Evolutionary conservation across 1,140 invertebrate species (phyloP).

Genomic region (Eumeta japonica): DNA sequence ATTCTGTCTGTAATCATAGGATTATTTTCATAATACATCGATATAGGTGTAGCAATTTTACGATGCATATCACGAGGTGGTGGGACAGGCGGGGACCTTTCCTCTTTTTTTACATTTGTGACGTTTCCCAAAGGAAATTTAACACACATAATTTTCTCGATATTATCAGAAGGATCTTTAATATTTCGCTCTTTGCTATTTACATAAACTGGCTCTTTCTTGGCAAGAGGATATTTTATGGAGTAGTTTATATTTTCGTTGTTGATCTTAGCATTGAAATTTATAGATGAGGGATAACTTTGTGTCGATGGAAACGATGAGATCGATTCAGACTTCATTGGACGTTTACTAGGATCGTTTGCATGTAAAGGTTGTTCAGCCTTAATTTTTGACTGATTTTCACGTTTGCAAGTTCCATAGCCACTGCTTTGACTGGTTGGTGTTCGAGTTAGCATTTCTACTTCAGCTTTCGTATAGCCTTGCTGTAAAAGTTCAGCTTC

Average conservation of each 20-base stretch:
- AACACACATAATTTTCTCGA: constrained; percentile 48
- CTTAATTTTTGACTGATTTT: constrained; percentile 31
- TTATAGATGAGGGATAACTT: constrained; percentile 54
- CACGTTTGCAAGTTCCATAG: constrained; percentile 51
- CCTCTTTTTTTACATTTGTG: constrained; percentile 39
- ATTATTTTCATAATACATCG: constrained; percentile 55
- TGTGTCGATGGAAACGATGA: constrained; percentile 53
- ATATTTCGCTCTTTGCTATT: constrained; percentile 34
- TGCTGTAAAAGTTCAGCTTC: constrained; percentile 57
- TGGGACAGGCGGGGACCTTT: constrained; percentile 63
- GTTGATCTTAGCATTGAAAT: constrained; percentile 57
- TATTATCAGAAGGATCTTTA: constrained; percentile 21
- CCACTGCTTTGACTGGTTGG: constrained; percentile 52
- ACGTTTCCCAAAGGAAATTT: constrained; percentile 55
- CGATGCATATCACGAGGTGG: constrained; percentile 69
- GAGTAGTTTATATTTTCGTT: constrained; percentile 56
- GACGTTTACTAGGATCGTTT: constrained; percentile 33
- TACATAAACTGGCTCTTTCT: constrained; percentile 32
- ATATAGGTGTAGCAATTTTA: constrained; percentile 52
- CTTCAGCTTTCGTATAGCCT: constrained; percentile 53
- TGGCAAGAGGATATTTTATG: constrained; percentile 45
- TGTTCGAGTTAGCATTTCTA: constrained; percentile 50
- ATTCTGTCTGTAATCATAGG: constrained; percentile 26
- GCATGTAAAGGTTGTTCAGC: constrained; percentile 25
- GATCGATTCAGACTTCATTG: constrained; percentile 49